phyloP scores from a whole-genome alignment of 2,113 vertebrate genomes.

The Cervus canadensis region DNA sequence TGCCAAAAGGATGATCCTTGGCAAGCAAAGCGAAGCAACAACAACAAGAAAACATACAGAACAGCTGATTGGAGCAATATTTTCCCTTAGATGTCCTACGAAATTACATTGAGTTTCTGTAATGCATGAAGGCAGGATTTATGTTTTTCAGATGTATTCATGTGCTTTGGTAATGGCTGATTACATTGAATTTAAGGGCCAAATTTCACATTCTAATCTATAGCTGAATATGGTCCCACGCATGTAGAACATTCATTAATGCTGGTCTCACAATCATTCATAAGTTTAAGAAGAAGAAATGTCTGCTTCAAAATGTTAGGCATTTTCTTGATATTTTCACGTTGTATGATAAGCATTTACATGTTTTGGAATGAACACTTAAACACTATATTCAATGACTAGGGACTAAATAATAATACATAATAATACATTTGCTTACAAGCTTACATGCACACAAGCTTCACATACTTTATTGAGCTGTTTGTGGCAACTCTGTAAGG shows the following conservation, averaged over 20 bases:
- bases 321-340: conserved; percentile 23
- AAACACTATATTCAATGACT: conserved; percentile 6
- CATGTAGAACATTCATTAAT: background rate
- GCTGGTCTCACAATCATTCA: background rate
- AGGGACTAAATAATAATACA: conserved; percentile 1
- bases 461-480: background rate
- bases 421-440: background rate
- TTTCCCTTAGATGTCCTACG: background rate
- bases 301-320: background rate
- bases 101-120: background rate
- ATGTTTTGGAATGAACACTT: conserved; percentile 38
- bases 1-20: background rate
- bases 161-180: background rate
- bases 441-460: background rate
- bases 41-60: background rate
- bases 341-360: conserved; percentile 9
- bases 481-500: background rate
- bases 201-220: background rate
- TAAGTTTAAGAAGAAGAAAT: conserved; percentile 31
- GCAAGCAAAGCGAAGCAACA: background rate
- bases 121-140: background rate
- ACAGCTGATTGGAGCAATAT: background rate
- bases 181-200: background rate
- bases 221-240: background rate
- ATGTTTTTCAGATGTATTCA: background rate